These are phyloP conservation scores for Phoebastria nigripes DNA, from an alignment of 2,797 vertebrate species.

Conservation along the genomic window DNA sequence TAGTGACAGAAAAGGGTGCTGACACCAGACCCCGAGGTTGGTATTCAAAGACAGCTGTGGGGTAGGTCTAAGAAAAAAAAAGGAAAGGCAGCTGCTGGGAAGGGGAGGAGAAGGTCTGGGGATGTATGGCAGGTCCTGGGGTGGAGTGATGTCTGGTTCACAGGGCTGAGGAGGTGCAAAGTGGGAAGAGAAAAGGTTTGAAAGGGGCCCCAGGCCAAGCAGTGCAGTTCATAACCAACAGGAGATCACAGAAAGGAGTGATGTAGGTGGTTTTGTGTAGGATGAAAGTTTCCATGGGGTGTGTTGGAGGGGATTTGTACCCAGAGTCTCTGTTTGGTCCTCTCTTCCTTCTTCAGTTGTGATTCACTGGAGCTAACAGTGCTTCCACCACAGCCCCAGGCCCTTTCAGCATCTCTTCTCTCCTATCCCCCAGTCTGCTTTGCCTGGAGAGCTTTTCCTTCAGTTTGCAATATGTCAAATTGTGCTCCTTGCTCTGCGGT, in stretches of 20 bases:
- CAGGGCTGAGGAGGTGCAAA: background rate
- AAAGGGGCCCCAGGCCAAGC: background rate
- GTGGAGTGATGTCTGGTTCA: background rate
- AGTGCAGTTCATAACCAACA: background rate
- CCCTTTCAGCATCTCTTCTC: background rate
- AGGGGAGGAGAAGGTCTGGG: background rate
- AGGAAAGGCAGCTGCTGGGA: background rate
- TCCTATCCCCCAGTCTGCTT: background rate
- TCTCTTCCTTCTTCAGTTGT: background rate
- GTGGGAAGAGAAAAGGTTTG: background rate
- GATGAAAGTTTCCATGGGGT: background rate
- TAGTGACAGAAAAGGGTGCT: background rate
- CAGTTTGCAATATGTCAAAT: background rate
- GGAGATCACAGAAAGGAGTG: background rate
- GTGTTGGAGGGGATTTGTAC: background rate
- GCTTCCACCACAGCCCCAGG: background rate
- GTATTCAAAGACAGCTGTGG: background rate
- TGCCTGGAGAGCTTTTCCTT: constrained; percentile 11
- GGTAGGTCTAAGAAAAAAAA: background rate
- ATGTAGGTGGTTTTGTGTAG: background rate
- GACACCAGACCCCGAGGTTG: background rate
- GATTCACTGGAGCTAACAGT: background rate
- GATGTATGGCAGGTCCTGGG: background rate
- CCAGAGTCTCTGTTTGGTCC: background rate
- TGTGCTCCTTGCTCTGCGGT: background rate